Evolutionary conservation across 2,113 vertebrate genomes (phyloP).

Genomic region (Hemibagrus wyckioides): DNA sequence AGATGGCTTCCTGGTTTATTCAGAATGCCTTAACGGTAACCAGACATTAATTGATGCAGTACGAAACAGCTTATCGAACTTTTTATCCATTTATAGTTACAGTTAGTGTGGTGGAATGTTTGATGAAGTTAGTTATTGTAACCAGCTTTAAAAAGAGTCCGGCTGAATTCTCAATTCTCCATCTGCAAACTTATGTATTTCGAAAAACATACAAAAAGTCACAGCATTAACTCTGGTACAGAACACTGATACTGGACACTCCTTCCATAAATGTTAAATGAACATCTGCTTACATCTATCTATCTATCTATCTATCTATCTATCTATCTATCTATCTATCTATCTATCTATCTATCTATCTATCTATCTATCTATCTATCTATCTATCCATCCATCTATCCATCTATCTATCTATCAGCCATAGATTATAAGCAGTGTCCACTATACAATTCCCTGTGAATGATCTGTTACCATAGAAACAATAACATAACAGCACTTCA

Average conservation of each 20-base stretch:
- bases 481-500: not conserved
- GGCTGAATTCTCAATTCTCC: no score
- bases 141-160: no score
- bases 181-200: not conserved
- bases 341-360: no score
- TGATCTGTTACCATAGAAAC: not conserved
- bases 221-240: not conserved
- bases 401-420: no score
- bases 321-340: no score
- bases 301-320: no score
- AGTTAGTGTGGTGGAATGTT: not conserved
- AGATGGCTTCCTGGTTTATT: not conserved
- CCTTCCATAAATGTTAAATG: not conserved
- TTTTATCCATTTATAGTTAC: not conserved
- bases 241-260: not conserved
- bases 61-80: not conserved
- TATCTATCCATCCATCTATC: no score
- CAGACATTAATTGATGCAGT: not conserved
- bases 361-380: no score
- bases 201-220: not conserved
- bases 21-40: not conserved
- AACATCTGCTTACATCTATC: not conserved
- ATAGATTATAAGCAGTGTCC: not conserved
- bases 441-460: not conserved
- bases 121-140: not conserved